Evolutionary conservation across 2,797 vertebrate genomes (phyloP).

Genomic region (Menidia menidia): DNA sequence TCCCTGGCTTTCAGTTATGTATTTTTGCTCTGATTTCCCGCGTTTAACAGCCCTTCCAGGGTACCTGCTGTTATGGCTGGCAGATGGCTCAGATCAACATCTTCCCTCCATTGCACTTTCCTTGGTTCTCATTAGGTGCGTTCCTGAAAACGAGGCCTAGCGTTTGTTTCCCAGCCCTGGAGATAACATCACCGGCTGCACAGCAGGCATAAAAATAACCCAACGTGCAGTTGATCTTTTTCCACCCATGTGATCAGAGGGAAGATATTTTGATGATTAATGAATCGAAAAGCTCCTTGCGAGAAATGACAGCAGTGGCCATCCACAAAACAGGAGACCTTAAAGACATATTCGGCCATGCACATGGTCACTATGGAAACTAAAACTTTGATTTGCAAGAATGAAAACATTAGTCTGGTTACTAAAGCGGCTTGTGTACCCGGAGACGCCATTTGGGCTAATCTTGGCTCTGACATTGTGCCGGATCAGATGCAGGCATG

Average conservation of each 20-base stretch:
- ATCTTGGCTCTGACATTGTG: conserved; percentile 39
- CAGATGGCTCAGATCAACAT: conserved; percentile 16
- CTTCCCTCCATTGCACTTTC: conserved; percentile 14
- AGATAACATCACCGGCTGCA: conserved; percentile 23
- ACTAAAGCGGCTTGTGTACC: conserved; percentile 2
- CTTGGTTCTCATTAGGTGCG: conserved; percentile 5
- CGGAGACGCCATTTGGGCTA: conserved; percentile 32
- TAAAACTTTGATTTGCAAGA: conserved; percentile 53
- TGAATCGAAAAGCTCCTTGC: neutral
- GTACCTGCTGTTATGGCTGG: conserved; percentile 11
- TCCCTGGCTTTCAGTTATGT: conserved; percentile 17
- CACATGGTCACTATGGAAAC: conserved; percentile 56
- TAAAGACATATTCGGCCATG: conserved; percentile 22
- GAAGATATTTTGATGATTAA: conserved; percentile 22
- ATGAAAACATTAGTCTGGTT: conserved; percentile 4
- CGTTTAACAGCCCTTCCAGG: conserved; percentile 31
- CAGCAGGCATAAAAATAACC: conserved; percentile 2
- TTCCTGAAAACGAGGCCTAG: conserved; percentile 5
- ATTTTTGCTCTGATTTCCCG: conserved; percentile 28
- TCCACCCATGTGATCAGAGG: neutral
- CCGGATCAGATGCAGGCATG: conserved; percentile 37
- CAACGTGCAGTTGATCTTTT: neutral
- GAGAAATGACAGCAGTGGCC: neutral
- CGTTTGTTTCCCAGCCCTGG: conserved; percentile 21
- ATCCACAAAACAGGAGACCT: neutral